These are phyloP conservation scores for Dynastes maya DNA, from an alignment of 2,888 invertebrate genomes.

Conservation along the genomic window DNA sequence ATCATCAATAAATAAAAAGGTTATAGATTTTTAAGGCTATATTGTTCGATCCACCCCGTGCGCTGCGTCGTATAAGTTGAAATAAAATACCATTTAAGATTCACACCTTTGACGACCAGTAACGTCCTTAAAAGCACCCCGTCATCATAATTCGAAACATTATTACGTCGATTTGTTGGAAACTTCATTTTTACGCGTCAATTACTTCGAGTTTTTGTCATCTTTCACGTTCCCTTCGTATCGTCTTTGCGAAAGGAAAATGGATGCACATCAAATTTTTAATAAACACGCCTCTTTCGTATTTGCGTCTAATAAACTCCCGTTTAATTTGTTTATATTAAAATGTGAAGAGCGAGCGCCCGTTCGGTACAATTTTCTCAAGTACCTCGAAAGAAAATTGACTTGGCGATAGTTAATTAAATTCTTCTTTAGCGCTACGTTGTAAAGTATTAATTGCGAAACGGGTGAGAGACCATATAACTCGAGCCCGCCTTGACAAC, in stretches of 20 bases:
- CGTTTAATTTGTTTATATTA: constrained; percentile 41
- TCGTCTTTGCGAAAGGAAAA: neutral
- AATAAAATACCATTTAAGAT: no score
- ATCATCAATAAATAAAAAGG: no score
- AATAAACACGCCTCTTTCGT: constrained; percentile 24
- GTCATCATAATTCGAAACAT: no score
- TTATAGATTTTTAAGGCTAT: no score
- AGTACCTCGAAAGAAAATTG: constrained; percentile 46
- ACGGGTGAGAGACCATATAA: neutral
- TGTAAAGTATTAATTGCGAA: constrained; percentile 21
- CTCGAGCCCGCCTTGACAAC: neutral
- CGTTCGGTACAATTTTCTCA: constrained; percentile 26
- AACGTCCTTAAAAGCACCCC: no score
- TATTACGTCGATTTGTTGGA: no score
- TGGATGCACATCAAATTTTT: constrained; percentile 6
- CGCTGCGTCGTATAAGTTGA: no score
- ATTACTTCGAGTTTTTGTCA: neutral
- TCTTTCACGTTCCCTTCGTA: neutral
- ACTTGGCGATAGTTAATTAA: constrained; percentile 44
- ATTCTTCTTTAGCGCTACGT: constrained; percentile 44
- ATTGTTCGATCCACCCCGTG: no score
- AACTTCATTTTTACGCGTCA: neutral
- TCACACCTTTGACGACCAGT: no score
- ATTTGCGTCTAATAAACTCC: constrained; percentile 30
- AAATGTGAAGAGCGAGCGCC: constrained; percentile 19